These are phyloP conservation scores for Apodemus speciosus DNA, from an alignment of 2,113 vertebrate species.

Conservation along the genomic window DNA sequence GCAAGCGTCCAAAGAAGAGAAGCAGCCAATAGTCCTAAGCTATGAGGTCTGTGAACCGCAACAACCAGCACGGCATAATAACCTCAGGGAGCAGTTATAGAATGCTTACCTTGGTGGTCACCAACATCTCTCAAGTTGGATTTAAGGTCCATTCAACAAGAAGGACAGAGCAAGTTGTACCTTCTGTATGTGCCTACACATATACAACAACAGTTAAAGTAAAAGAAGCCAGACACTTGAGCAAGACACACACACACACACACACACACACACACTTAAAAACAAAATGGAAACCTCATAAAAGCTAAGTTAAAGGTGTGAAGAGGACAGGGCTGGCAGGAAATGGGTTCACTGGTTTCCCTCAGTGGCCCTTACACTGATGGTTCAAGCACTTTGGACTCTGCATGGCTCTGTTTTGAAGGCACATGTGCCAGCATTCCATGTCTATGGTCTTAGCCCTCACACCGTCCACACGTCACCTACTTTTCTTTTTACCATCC, in stretches of 20 bases:
- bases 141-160: neutral
- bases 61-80: neutral
- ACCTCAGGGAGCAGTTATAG: neutral
- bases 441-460: neutral
- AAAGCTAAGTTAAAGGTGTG: neutral
- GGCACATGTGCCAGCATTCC: neutral
- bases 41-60: neutral
- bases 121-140: neutral
- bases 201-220: neutral
- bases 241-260: neutral
- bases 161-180: neutral
- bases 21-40: neutral
- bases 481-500: slow-evolving; percentile 2
- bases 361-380: neutral
- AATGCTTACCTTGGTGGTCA: no score
- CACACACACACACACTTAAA: neutral
- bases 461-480: neutral
- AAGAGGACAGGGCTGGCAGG: neutral
- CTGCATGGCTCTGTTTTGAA: neutral
- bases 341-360: neutral
- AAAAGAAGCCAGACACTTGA: neutral
- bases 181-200: neutral
- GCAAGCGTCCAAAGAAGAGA: neutral
- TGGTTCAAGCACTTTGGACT: neutral
- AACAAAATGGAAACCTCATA: neutral